A percentile compares a stretch with the other conserved stretches of the same genome.
These are phyloP conservation scores for Phacellophora camtschatica DNA, from an alignment of 30 jellyfish, hydroid and myxozoan genomes.

Conservation along the genomic window DNA sequence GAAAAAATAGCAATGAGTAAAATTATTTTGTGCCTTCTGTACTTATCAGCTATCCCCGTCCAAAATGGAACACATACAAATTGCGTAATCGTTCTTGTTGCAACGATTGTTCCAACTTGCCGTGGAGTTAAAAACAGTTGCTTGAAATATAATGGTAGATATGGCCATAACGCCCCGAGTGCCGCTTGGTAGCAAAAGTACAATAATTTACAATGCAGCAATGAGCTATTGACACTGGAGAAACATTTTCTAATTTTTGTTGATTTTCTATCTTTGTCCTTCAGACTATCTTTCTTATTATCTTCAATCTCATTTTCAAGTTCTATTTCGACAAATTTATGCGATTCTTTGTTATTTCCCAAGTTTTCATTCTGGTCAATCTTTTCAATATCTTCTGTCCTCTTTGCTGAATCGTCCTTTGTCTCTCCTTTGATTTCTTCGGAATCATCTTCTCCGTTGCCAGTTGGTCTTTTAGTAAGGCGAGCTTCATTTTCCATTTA, in stretches of 20 bases:
- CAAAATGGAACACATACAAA: constrained; percentile 91
- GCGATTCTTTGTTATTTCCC: not conserved
- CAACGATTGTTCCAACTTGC: constrained; percentile 93
- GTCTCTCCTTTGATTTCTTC: not conserved
- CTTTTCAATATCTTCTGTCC: not conserved
- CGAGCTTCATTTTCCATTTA: not conserved
- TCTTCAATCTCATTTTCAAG: not conserved
- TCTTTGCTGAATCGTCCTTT: not conserved
- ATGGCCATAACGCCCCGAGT: constrained; percentile 94
- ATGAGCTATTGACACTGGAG: constrained; percentile 18
- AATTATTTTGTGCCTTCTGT: constrained; percentile 63
- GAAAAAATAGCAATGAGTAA: constrained; percentile 62
- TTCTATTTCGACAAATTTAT: not conserved
- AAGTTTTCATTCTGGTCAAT: not conserved
- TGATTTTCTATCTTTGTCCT: not conserved
- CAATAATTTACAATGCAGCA: constrained; percentile 69
- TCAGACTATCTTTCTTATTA: not conserved
- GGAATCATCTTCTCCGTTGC: not conserved
- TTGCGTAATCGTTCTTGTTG: constrained; percentile 80
- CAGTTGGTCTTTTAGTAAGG: not conserved
- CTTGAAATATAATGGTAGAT: constrained; percentile 83
- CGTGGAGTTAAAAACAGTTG: constrained; percentile 89
- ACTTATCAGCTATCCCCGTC: constrained; percentile 89
- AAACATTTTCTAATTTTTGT: not conserved
- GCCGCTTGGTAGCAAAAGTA: constrained; percentile 89